Percentiles rank a stretch among this genome's conserved stretches.
Conservation (phyloP, 2,113 vertebrate genomes). For the Saccopteryx bilineata region DNA sequence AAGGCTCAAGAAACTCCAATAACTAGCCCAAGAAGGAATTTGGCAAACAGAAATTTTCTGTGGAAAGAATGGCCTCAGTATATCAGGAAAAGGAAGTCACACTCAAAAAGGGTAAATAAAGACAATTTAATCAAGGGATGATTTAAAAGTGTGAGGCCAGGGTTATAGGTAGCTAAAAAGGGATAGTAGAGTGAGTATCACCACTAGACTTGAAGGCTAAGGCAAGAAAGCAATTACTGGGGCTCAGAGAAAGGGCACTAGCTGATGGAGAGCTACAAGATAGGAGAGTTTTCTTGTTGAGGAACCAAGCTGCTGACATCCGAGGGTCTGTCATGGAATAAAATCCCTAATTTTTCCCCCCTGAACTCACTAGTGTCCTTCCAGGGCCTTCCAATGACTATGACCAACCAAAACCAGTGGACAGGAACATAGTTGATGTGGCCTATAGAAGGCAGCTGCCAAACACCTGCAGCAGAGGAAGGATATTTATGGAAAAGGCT, state of each 20-base stretch:
- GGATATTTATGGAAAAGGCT: background rate
- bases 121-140: background rate
- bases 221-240: background rate
- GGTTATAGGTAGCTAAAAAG: background rate
- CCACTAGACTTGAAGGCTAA: background rate
- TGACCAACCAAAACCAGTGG: background rate
- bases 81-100: background rate
- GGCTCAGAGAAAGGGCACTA: background rate
- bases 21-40: background rate
- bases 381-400: too few relatives aligned
- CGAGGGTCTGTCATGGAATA: background rate
- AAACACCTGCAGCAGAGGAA: background rate
- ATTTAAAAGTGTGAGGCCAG: background rate
- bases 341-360: background rate
- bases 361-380: background rate
- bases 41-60: background rate
- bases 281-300: background rate
- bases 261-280: too few relatives aligned
- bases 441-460: background rate
- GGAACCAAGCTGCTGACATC: background rate
- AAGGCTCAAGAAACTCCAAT: background rate
- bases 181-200: fast-evolving
- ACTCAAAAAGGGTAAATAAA: background rate
- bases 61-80: background rate
- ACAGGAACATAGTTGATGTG: background rate